Evolutionary conservation across 2,888 invertebrate genomes (phyloP).

Genomic region (Drosophila atripex): DNA sequence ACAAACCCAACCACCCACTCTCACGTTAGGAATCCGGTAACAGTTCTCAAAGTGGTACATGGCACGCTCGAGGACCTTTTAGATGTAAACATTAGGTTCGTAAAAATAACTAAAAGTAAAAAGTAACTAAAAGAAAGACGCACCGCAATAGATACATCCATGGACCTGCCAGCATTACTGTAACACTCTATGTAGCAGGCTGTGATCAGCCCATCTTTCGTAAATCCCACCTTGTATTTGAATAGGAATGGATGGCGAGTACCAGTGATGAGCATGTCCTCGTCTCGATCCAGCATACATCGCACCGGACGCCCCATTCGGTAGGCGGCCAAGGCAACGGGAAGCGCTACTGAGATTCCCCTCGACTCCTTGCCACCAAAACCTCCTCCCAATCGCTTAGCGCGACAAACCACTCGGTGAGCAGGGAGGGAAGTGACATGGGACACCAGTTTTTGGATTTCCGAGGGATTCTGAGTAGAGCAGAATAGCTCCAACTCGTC

Average conservation of each 20-base stretch:
- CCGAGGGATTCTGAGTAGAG: slow-evolving; percentile 93
- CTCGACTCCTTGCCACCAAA: slow-evolving; percentile 98
- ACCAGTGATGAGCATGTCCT: slow-evolving; percentile 96
- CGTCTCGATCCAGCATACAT: slow-evolving; percentile 95
- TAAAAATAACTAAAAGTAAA: no score
- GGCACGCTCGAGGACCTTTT: slow-evolving; percentile 91
- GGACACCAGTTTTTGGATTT: slow-evolving; percentile 89
- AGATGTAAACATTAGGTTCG: not conserved
- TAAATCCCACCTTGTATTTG: slow-evolving; percentile 93
- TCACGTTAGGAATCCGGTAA: slow-evolving; percentile 90
- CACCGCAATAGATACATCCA: slow-evolving; percentile 92
- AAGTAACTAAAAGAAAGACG: no score
- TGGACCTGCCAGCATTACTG: slow-evolving; percentile 92
- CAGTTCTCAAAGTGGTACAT: slow-evolving; percentile 93
- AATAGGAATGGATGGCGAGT: slow-evolving; percentile 94
- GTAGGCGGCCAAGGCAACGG: slow-evolving; percentile 92
- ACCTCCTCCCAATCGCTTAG: slow-evolving; percentile 96
- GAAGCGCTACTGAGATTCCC: slow-evolving; percentile 87
- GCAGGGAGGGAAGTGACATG: slow-evolving; percentile 89
- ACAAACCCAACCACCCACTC: slow-evolving; percentile 90
- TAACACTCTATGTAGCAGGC: slow-evolving; percentile 90
- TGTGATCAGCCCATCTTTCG: slow-evolving; percentile 89
- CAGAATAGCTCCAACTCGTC: slow-evolving; percentile 94
- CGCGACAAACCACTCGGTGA: slow-evolving; percentile 89
- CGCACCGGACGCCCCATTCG: slow-evolving; percentile 91